Evolutionary conservation across 2,113 vertebrate genomes (phyloP).

Genomic region (Poeciliopsis turrubarensis): DNA sequence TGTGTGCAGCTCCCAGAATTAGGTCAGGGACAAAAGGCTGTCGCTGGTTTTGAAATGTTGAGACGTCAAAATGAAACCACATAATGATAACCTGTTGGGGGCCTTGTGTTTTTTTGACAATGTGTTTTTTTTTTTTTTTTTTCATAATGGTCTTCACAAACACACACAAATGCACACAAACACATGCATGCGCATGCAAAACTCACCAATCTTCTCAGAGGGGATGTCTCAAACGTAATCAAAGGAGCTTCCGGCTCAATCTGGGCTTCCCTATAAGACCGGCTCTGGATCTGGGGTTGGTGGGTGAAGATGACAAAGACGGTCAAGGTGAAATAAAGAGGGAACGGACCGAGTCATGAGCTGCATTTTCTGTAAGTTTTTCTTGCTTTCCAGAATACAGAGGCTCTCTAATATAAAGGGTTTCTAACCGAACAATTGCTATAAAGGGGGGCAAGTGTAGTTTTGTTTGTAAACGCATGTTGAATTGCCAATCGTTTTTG

Average conservation of each 20-base stretch:
- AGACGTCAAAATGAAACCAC: slow-evolving; percentile 70
- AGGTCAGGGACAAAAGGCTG: slow-evolving; percentile 83
- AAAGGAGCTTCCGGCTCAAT: slow-evolving; percentile 63
- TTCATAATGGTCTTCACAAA: slow-evolving; percentile 47
- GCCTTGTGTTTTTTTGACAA: slow-evolving; percentile 71
- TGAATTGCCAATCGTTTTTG: not conserved
- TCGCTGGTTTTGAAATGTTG: slow-evolving; percentile 64
- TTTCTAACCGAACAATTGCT: not conserved
- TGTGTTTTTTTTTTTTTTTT: slow-evolving; percentile 54
- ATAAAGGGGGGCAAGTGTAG: not conserved
- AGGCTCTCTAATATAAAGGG: not conserved
- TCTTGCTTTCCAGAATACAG: slow-evolving; percentile 6
- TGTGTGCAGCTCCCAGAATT: slow-evolving; percentile 75
- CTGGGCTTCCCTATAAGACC: slow-evolving; percentile 77
- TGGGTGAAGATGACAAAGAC: slow-evolving; percentile 32
- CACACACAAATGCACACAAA: slow-evolving; percentile 14
- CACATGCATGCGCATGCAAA: slow-evolving; percentile 19
- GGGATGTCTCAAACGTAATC: slow-evolving; percentile 71
- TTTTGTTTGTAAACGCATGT: not conserved
- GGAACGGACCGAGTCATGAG: slow-evolving; percentile 9
- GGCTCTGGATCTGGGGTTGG: slow-evolving; percentile 12
- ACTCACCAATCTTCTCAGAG: slow-evolving; percentile 46
- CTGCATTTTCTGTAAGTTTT: slow-evolving; percentile 41
- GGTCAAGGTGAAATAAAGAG: slow-evolving; percentile 39
- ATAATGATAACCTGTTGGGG: slow-evolving; percentile 70